phyloP scores from a whole-genome alignment of 2,888 invertebrate species.

The Malthinus flaveolus region DNA sequence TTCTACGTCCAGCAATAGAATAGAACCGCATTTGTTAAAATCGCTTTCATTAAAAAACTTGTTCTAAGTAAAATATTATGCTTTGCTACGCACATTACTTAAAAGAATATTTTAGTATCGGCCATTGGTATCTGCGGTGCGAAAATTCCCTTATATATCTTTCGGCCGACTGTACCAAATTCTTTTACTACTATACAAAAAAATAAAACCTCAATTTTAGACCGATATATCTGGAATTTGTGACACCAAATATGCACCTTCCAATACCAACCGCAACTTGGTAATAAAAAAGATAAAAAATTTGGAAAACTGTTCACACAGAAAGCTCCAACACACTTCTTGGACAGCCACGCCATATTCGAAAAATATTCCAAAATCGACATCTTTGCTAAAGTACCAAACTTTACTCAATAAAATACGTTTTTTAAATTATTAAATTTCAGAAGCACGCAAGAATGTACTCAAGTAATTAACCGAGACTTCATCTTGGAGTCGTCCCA shows the following conservation, averaged over 20 bases:
- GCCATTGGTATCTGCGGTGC: too few species aligned
- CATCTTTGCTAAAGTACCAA: constrained; percentile 32
- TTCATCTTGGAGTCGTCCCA: constrained; percentile 22
- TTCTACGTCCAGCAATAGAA: too few species aligned
- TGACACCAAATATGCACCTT: constrained; percentile 32
- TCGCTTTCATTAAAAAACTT: not conserved
- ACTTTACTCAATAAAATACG: not conserved
- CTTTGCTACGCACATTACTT: too few species aligned
- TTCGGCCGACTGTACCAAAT: too few species aligned
- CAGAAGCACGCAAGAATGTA: constrained; percentile 33
- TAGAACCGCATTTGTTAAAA: too few species aligned
- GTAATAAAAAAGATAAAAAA: constrained; percentile 33
- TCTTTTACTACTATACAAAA: not conserved
- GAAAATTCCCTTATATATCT: too few species aligned
- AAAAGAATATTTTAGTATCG: too few species aligned
- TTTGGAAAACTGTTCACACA: constrained; percentile 34
- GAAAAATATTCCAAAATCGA: constrained; percentile 22
- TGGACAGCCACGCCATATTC: constrained; percentile 34
- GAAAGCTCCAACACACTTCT: constrained; percentile 32
- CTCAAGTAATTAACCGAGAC: constrained; percentile 24
- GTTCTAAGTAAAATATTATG: not conserved
- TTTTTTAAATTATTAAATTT: constrained; percentile 10
- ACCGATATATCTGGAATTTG: constrained; percentile 36
- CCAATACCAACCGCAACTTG: constrained; percentile 5
- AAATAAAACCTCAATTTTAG: constrained; percentile 11